Conservation (phyloP, 1,140 invertebrate genomes). For the Bemisia tabaci region DNA sequence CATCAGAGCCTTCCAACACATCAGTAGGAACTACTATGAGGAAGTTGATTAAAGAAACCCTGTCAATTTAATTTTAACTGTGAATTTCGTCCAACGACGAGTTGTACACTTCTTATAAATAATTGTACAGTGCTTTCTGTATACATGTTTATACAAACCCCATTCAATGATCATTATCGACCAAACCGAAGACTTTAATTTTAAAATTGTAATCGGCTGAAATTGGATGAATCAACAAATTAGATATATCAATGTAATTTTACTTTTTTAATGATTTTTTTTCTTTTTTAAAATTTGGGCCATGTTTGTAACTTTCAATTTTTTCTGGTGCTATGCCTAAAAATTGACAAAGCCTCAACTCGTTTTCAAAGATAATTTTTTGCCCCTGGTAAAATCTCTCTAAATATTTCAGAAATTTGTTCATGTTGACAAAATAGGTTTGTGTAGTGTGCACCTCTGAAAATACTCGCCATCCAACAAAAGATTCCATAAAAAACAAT, state of each 20-base stretch:
- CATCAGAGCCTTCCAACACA: constrained; percentile 50
- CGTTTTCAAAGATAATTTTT: too few species aligned
- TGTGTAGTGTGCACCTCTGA: too few species aligned
- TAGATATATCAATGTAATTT: background rate
- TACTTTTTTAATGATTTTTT: background rate
- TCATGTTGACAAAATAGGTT: too few species aligned
- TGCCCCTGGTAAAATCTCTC: too few species aligned
- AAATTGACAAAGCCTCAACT: too few species aligned
- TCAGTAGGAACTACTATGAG: constrained; percentile 77
- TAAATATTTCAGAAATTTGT: too few species aligned
- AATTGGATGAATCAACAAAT: background rate
- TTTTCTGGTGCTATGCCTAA: too few species aligned
- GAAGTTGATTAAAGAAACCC: constrained; percentile 77
- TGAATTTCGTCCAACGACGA: background rate
- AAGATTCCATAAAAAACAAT: too few species aligned
- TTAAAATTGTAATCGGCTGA: background rate
- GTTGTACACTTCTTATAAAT: background rate
- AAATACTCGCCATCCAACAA: too few species aligned
- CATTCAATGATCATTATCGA: background rate
- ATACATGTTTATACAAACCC: background rate
- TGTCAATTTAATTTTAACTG: constrained; percentile 32
- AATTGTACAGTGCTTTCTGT: background rate
- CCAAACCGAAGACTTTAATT: background rate
- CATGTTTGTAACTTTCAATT: too few species aligned
- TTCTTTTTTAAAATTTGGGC: too few species aligned